These are phyloP conservation scores for Meloidogyne exigua DNA, from an alignment of 1,140 invertebrate genomes.

Conservation along the genomic window DNA sequence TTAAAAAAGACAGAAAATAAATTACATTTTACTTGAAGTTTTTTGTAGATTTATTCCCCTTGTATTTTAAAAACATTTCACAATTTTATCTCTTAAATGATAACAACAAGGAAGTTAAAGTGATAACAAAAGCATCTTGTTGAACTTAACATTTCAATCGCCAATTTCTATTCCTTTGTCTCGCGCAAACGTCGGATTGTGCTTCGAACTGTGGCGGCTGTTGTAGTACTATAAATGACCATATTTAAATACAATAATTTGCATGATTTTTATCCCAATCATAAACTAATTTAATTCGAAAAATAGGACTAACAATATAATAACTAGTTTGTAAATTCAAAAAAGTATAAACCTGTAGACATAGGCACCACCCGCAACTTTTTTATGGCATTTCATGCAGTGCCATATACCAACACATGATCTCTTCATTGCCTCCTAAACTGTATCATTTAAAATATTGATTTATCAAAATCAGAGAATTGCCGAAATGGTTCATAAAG, in stretches of 20 bases:
- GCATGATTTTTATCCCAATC: no score
- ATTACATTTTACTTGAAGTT: no score
- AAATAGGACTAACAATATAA: no score
- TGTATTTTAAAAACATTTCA: background rate
- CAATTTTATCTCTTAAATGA: background rate
- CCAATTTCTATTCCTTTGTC: constrained; percentile 75
- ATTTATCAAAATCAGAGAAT: background rate
- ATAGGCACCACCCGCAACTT: constrained; percentile 65
- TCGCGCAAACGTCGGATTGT: constrained; percentile 92
- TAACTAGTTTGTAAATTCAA: no score
- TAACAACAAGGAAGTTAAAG: constrained; percentile 15
- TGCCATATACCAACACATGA: constrained; percentile 96
- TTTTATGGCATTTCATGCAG: constrained; percentile 90
- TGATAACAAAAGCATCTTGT: background rate
- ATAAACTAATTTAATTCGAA: no score
- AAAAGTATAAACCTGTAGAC: constrained; percentile 48
- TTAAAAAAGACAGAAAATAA: no score
- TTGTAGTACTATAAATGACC: constrained; percentile 19
- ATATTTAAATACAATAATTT: no score
- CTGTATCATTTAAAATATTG: background rate
- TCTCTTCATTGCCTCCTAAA: constrained; percentile 94
- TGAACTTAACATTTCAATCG: background rate
- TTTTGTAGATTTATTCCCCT: no score
- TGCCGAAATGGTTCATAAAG: no score
- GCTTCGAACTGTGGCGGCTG: constrained; percentile 78